A percentile compares a stretch with the other conserved stretches of the same genome.
These are phyloP conservation scores for Willowsia nigromaculata DNA, from an alignment of 2,888 invertebrate species.

Conservation along the genomic window DNA sequence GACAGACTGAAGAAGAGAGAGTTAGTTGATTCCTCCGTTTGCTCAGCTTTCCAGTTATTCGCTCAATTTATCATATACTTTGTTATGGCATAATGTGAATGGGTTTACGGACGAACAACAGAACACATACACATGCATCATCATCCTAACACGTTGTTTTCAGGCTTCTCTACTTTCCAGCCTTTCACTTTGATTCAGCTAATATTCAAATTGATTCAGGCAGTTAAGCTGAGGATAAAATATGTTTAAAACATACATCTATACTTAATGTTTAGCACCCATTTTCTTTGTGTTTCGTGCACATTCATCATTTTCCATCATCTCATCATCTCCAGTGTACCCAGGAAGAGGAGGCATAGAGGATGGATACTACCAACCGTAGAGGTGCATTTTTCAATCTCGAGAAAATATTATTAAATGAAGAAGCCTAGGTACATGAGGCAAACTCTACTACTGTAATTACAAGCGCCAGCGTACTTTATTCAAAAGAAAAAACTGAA, in stretches of 20 bases:
- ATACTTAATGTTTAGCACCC: background rate
- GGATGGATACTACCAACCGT: too few relatives aligned
- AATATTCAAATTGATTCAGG: background rate
- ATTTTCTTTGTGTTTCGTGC: background rate
- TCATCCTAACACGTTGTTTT: background rate
- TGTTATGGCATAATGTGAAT: background rate
- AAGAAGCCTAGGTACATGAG: too few relatives aligned
- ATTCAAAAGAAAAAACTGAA: too few relatives aligned
- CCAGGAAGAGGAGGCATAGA: too few relatives aligned
- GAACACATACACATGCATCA: background rate
- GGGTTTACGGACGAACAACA: background rate
- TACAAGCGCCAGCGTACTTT: too few relatives aligned
- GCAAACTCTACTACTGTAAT: background rate
- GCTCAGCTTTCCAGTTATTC: background rate
- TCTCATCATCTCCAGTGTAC: background rate
- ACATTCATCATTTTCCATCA: background rate
- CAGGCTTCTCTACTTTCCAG: background rate
- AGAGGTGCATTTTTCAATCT: too few relatives aligned
- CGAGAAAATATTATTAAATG: too few relatives aligned
- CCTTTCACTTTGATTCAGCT: background rate
- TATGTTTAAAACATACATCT: background rate
- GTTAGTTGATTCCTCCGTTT: background rate
- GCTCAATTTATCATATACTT: conserved; percentile 52
- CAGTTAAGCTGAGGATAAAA: background rate
- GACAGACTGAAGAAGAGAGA: background rate